Percentiles rank a stretch among this genome's conserved stretches.
Conservation (phyloP, 2,888 invertebrate genomes). For the Trichogramma evanescens region DNA sequence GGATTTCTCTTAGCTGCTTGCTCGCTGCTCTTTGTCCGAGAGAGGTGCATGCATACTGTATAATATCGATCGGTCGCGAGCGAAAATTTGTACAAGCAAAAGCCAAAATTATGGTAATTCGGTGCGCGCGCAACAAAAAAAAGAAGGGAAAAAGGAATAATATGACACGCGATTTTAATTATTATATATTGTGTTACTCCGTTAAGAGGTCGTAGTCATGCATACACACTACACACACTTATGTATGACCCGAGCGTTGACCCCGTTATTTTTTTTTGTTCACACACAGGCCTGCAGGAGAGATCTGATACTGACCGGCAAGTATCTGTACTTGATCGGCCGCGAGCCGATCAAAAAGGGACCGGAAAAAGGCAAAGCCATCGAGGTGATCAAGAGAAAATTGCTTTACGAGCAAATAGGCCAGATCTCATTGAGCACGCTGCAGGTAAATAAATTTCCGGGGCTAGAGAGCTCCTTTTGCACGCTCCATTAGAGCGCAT, state of each 20-base stretch:
- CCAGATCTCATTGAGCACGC: constrained; percentile 50
- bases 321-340: constrained; percentile 56
- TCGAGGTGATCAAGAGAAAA: constrained; percentile 57
- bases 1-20: too few species aligned
- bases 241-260: not conserved
- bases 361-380: constrained; percentile 54
- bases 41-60: too few species aligned
- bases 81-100: too few species aligned
- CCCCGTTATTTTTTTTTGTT: not conserved
- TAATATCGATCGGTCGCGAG: too few species aligned
- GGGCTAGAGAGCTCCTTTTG: not conserved
- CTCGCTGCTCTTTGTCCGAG: too few species aligned
- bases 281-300: constrained; percentile 47
- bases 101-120: too few species aligned
- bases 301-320: constrained; percentile 57
- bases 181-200: too few species aligned
- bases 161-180: too few species aligned
- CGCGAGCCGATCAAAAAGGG: constrained; percentile 59
- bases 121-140: too few species aligned
- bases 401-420: constrained; percentile 52
- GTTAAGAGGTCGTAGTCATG: not conserved
- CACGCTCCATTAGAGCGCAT: not conserved
- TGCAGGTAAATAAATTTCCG: constrained; percentile 41
- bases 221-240: constrained; percentile 5
- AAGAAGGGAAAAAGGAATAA: too few species aligned